Conservation (phyloP, 2,888 invertebrate genomes). For the Neoascia interrupta region DNA sequence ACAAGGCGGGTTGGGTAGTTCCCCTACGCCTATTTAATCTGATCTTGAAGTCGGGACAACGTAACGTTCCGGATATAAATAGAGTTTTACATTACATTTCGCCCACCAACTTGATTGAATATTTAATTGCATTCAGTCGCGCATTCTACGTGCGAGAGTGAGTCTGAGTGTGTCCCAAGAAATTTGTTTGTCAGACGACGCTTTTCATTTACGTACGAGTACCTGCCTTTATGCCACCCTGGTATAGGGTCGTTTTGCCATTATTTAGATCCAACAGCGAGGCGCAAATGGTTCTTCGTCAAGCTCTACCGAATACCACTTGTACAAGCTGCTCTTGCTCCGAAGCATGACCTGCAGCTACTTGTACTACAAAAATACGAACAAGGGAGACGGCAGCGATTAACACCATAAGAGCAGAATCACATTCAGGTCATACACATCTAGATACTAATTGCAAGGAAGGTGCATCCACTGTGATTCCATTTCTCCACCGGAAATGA, state of each 20-base stretch:
- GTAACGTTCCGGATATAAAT: conserved; percentile 3
- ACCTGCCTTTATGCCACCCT: conserved; percentile 13
- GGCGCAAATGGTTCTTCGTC: conserved; percentile 20
- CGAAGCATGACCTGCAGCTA: conserved; percentile 17
- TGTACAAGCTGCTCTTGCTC: neutral
- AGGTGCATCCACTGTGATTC: conserved; percentile 45
- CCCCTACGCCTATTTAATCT: neutral
- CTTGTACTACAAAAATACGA: neutral
- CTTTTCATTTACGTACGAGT: conserved; percentile 45
- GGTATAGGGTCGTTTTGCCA: conserved; percentile 6
- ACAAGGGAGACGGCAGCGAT: conserved; percentile 21
- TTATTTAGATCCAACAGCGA: conserved; percentile 25
- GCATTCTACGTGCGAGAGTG: conserved; percentile 24
- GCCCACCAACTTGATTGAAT: conserved; percentile 26
- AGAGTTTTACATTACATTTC: conserved; percentile 19
- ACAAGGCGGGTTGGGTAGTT: too few relatives aligned
- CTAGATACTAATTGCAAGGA: conserved; percentile 54
- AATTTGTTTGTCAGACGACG: conserved; percentile 40
- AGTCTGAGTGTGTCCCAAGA: conserved; percentile 29
- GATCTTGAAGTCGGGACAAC: conserved; percentile 24
- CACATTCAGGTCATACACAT: conserved; percentile 51
- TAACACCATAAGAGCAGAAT: conserved; percentile 47
- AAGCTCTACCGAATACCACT: conserved; percentile 29
- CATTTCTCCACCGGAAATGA: conserved; percentile 45
- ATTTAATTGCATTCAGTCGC: conserved; percentile 49